Base-by-base conservation (phyloP, 2,113 vertebrate species). In the Prunella fulvescens region DNA sequence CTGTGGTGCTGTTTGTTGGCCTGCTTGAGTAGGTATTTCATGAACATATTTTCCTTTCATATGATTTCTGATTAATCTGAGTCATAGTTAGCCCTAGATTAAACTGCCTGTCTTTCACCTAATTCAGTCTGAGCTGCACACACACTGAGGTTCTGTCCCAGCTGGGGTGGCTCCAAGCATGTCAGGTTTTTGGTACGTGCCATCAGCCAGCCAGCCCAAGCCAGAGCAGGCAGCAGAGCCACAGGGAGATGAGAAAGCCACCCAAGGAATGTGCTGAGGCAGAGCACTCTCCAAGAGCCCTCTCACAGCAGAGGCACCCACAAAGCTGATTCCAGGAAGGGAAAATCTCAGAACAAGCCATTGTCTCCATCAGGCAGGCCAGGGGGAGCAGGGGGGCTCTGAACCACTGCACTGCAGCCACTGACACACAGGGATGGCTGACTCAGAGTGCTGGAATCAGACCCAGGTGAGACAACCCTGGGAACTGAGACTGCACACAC, bases 381-480 rank as follows among this genome's bases (percentile, higher is more conserved):
- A 26, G 28, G 51, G 20, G 23, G 16, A 77, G 47, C 14, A 35
- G 4, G 5, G 5, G 5, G 28, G 8, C 64, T 28, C 33, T 25
- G 31, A n/a, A n/a, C n/a, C 28, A 5, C 39, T 13, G 66, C 39
- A 13, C 48, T 26, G 58, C 39, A 79, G 57, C 22, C 62, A 45
- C 42, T 0, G 1, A 47, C 11, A n/a, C 20, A 33, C 39, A 19
- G 64, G 33, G 64, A 62, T 0, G 0, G n/a, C 28, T 3, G 11
- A 35, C 10, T 15, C 53, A 12, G n/a, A 22, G 10, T 3, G 61
- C 50, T 87, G 80, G 17, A 26, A 18, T 33, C 64, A 84, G 4
- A 39, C 2, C 24, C 42, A 61, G 62, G 20, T 10, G 57, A 61
- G 12, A 54, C 51, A 86, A 4, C 3, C 19, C 42, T 4, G 14